Base-by-base conservation (phyloP, 2,113 vertebrate species). In the Tragelaphus buxtoni region DNA sequence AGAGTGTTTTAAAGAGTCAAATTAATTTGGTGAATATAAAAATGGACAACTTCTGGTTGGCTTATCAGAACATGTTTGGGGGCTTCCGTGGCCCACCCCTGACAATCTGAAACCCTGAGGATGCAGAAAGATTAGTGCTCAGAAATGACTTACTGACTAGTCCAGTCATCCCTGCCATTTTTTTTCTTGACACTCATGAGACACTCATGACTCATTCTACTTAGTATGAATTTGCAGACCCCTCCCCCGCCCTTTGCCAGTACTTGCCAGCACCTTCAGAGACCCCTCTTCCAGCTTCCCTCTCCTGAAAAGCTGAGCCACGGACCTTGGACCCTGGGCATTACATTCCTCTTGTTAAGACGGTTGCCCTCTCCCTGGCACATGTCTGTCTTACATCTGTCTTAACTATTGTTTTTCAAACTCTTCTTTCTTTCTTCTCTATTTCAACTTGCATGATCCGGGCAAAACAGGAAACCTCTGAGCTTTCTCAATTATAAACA, bases 101-200 rank as follows among this genome's bases (percentile, higher is more conserved):
- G 18, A 83, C 4, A 39, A 7, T 80, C 80, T 65, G n/a, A 96
- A 13, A 88, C 49, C 45, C 13, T 26, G 7, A 88, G 53, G 42
- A 92, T 84, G 53, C 47, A 84, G 85, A 53, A 93, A 28, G 47
- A 45, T 47, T 95, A 87, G 63, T 90, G 63, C 35, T 88, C 49
- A 93, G 35, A 91, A 94, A 32, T 83, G 74, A 90, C 86, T 95
- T 56, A 56, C 47, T 96, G 84, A 47, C 88, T 63, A 42, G 76
- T 39, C 20, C 22, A 26, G 56, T 80, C 56, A 74, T 93, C 47
- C 20, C 47, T 79, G 72, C 47, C 80, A 72, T 56, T 91, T 76
- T 92, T 39, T 39, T 30, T 4, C 93, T 89, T 58, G 56, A n/a
- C 56, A 42, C 42, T 42, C 42, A 42, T 65, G 56, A 17, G 32